These are phyloP conservation scores for Gandaritis pyraliata DNA, from an alignment of 2,888 invertebrate genomes.

Conservation along the genomic window DNA sequence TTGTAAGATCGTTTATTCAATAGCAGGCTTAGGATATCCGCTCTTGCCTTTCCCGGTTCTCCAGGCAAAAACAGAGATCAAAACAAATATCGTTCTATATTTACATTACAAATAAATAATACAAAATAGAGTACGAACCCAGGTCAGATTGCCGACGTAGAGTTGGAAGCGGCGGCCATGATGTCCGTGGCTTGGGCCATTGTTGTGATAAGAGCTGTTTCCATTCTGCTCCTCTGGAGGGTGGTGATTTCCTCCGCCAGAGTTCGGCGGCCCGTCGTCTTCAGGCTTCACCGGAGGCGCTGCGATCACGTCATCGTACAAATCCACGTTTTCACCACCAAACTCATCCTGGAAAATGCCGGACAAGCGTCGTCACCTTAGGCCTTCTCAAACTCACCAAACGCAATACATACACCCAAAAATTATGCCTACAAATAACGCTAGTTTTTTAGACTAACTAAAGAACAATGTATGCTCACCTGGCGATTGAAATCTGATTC, in stretches of 20 bases:
- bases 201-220: conserved; percentile 87
- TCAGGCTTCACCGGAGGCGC: conserved; percentile 87
- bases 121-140: conserved; percentile 89
- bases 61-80: conserved; percentile 55
- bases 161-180: conserved; percentile 94
- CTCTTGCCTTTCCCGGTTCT: conserved; percentile 44
- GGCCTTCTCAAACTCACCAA: background rate
- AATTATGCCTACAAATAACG: background rate
- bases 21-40: conserved; percentile 43
- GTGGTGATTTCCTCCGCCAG: conserved; percentile 73
- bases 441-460: background rate
- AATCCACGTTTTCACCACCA: conserved; percentile 94
- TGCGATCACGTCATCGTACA: conserved; percentile 97
- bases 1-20: conserved; percentile 18
- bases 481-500: conserved; percentile 93
- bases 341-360: conserved; percentile 88
- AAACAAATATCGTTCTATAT: conserved; percentile 65
- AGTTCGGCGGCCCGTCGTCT: conserved; percentile 79
- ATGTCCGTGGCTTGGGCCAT: conserved; percentile 89
- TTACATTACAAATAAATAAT: conserved; percentile 72
- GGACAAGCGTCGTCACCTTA: conserved; percentile 36
- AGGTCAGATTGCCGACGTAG: conserved; percentile 99
- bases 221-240: conserved; percentile 88
- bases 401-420: background rate
- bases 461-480: conserved; percentile 52